Evolutionary conservation across 2,888 invertebrate genomes (phyloP).

Genomic region (Griposia aprilina): DNA sequence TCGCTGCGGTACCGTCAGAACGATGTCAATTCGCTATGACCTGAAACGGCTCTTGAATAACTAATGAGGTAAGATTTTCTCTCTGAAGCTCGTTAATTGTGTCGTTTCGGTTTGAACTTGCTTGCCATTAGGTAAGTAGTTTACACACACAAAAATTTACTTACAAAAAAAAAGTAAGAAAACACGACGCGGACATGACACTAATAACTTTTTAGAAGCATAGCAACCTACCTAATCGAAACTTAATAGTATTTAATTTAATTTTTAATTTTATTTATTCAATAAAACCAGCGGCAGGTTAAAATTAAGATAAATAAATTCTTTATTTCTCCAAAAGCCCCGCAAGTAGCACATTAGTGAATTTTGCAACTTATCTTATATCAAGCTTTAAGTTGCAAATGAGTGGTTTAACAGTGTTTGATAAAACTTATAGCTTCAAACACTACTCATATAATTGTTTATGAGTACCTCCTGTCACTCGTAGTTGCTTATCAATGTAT

Average conservation of each 20-base stretch:
- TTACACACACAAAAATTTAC: not conserved
- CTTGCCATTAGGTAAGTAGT: not conserved
- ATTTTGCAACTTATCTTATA: too few species aligned
- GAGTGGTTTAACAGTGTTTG: too few species aligned
- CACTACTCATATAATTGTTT: too few species aligned
- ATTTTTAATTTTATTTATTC: not conserved
- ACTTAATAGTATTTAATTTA: too few species aligned
- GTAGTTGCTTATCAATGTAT: too few species aligned
- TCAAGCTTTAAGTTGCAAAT: too few species aligned
- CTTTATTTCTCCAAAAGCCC: too few species aligned
- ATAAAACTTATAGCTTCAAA: too few species aligned
- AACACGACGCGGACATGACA: not conserved
- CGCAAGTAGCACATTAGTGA: too few species aligned
- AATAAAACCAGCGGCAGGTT: conserved; percentile 7
- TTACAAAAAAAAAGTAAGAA: not conserved
- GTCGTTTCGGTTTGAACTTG: conserved; percentile 5
- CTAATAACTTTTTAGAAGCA: not conserved
- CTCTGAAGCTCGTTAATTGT: conserved; percentile 52
- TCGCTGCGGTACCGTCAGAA: not conserved
- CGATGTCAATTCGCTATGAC: conserved; percentile 53
- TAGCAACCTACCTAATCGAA: not conserved
- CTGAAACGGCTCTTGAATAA: conserved; percentile 60
- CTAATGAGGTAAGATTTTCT: conserved; percentile 63
- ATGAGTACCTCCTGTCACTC: too few species aligned
- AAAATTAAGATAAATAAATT: too few species aligned